These are phyloP conservation scores for Epirrhoe tristata DNA, from an alignment of 2,888 invertebrate genomes.

Conservation along the genomic window DNA sequence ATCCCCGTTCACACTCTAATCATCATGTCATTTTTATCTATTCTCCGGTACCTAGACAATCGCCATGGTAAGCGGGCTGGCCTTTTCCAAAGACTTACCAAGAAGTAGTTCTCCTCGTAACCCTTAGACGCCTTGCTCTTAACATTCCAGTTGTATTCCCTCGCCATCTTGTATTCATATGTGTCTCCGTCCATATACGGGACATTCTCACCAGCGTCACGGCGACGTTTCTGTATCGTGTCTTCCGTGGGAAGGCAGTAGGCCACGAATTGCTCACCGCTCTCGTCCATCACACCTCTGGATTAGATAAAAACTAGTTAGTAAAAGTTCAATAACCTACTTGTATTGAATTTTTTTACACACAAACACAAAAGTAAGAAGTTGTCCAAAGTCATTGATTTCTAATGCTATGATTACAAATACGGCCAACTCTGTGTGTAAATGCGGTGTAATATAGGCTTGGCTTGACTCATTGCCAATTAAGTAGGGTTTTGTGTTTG, in stretches of 20 bases:
- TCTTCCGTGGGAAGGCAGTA: slow-evolving; percentile 98
- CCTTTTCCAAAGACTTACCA: slow-evolving; percentile 83
- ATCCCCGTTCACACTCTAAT: too few relatives aligned
- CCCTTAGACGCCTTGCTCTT: slow-evolving; percentile 98
- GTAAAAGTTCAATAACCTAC: too few relatives aligned
- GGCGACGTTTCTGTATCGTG: slow-evolving; percentile 94
- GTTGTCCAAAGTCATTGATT: too few relatives aligned
- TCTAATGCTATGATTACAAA: too few relatives aligned
- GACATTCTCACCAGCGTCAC: slow-evolving; percentile 90
- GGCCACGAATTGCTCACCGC: slow-evolving; percentile 99
- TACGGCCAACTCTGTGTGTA: too few relatives aligned
- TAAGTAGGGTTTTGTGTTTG: too few relatives aligned
- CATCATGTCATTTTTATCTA: too few relatives aligned
- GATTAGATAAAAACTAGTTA: slow-evolving; percentile 46
- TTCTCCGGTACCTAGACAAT: neutral
- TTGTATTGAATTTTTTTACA: too few relatives aligned
- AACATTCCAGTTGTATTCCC: slow-evolving; percentile 99
- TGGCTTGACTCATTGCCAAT: too few relatives aligned
- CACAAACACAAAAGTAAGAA: too few relatives aligned
- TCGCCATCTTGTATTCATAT: slow-evolving; percentile 98
- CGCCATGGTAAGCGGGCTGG: too few relatives aligned
- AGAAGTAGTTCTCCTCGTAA: slow-evolving; percentile 98
- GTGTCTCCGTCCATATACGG: slow-evolving; percentile 95
- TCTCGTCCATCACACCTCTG: slow-evolving; percentile 99
- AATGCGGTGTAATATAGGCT: too few relatives aligned